Percentiles rank a stretch among this genome's conserved stretches.
These are phyloP conservation scores for Lasiommata megera DNA, from an alignment of 2,888 invertebrate species.

Conservation along the genomic window DNA sequence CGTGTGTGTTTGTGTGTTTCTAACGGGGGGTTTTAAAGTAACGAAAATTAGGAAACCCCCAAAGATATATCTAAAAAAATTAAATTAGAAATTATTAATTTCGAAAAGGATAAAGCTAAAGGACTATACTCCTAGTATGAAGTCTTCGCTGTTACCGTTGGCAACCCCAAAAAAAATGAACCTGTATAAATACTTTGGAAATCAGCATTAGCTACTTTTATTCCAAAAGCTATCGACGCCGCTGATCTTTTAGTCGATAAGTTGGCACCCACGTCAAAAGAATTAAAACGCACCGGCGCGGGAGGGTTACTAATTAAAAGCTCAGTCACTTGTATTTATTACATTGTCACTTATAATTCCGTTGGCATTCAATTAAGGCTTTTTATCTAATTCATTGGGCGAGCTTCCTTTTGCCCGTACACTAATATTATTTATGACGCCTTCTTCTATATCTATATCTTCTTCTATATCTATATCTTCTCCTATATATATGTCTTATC, in stretches of 20 bases:
- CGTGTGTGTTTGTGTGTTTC: too few relatives aligned
- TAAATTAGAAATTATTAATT: too few relatives aligned
- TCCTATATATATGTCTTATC: too few relatives aligned
- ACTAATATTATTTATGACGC: conserved; percentile 18
- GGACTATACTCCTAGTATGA: too few relatives aligned
- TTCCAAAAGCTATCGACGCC: not conserved
- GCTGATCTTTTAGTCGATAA: conserved; percentile 6
- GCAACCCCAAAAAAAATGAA: too few relatives aligned
- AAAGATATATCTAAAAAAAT: too few relatives aligned
- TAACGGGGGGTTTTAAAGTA: too few relatives aligned
- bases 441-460: too few relatives aligned
- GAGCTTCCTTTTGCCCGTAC: conserved; percentile 6
- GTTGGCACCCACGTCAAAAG: conserved; percentile 2
- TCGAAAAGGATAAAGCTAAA: too few relatives aligned
- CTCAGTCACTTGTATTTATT: conserved; percentile 1
- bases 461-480: too few relatives aligned
- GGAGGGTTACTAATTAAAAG: conserved; percentile 5
- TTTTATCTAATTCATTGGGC: conserved; percentile 24
- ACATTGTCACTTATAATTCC: conserved; percentile 12
- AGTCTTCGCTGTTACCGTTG: too few relatives aligned
- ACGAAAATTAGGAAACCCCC: too few relatives aligned
- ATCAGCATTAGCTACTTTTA: not conserved
- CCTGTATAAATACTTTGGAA: not conserved
- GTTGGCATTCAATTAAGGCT: conserved; percentile 14
- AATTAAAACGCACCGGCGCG: conserved; percentile 1